Conservation (phyloP, 1,140 invertebrate genomes). For the Papilio polytes region DNA sequence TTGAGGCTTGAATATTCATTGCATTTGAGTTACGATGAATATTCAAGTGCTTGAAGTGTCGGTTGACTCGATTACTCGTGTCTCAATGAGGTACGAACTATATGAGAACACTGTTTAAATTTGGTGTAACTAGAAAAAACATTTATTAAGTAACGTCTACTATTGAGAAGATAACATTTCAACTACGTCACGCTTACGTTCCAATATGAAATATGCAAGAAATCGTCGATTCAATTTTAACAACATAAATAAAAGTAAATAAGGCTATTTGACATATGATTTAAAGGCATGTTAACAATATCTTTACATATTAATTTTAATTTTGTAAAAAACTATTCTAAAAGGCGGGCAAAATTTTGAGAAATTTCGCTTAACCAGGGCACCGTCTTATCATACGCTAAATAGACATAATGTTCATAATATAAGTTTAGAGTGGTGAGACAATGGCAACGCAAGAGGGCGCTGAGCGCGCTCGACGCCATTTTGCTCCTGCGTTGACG, state of each 20-base stretch:
- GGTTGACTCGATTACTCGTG: not conserved
- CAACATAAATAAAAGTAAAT: too few relatives aligned
- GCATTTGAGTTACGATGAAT: conserved; percentile 4
- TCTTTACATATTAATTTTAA: too few relatives aligned
- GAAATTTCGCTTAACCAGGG: not conserved
- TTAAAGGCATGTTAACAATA: too few relatives aligned
- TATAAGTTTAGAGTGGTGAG: conserved; percentile 28
- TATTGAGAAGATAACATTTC: too few relatives aligned
- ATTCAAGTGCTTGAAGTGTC: conserved; percentile 1
- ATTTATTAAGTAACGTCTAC: too few relatives aligned
- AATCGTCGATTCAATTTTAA: too few relatives aligned
- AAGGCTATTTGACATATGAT: too few relatives aligned
- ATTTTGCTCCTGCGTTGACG: conserved; percentile 28
- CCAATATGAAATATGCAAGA: too few relatives aligned
- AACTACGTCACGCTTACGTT: too few relatives aligned
- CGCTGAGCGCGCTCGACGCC: conserved; percentile 34
- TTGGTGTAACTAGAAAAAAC: too few relatives aligned
- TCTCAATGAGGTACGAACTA: not conserved
- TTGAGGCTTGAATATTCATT: conserved; percentile 9
- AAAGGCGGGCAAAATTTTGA: not conserved
- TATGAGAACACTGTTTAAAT: not conserved
- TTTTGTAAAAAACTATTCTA: not conserved
- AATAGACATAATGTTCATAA: conserved; percentile 37
- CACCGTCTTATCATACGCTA: conserved; percentile 24
- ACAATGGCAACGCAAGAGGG: conserved; percentile 36